Evolutionary conservation across 2,113 vertebrate species (phyloP).

Genomic region (Antennarius striatus): DNA sequence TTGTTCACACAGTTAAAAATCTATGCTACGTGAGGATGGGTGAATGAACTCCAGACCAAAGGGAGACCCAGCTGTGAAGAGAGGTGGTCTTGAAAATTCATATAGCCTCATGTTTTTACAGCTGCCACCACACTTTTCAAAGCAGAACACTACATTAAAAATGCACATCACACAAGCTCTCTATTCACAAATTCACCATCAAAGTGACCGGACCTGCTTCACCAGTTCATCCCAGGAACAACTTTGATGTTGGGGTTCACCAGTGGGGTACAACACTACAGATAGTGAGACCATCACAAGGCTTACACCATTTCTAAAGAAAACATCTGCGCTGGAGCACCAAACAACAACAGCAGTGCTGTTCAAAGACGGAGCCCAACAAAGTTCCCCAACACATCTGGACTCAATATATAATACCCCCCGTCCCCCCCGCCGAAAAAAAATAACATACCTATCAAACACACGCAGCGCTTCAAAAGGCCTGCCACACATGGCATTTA

Average conservation of each 20-base stretch:
- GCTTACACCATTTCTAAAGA: constrained; percentile 28
- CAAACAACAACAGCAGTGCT: constrained; percentile 22
- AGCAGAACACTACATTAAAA: constrained; percentile 22
- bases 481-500: not conserved
- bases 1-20: too few relatives aligned
- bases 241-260: constrained; percentile 38
- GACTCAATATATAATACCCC: constrained; percentile 30
- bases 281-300: constrained; percentile 4
- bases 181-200: constrained; percentile 37
- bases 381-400: constrained; percentile 54
- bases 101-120: constrained; percentile 68
- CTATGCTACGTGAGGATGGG: constrained; percentile 36
- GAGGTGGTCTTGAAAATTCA: constrained; percentile 29
- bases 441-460: constrained; percentile 11
- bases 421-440: not conserved
- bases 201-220: constrained; percentile 36
- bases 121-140: constrained; percentile 52
- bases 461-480: constrained; percentile 30
- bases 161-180: constrained; percentile 35
- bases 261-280: constrained; percentile 12
- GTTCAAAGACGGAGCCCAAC: constrained; percentile 15
- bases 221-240: constrained; percentile 20
- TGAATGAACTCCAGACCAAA: constrained; percentile 41
- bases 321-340: constrained; percentile 2
- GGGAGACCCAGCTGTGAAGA: constrained; percentile 45